Evolutionary conservation across 2,113 vertebrate genomes (phyloP), one percentile per base, ranked within the genome.

Genomic region (Mungos mungo): DNA sequence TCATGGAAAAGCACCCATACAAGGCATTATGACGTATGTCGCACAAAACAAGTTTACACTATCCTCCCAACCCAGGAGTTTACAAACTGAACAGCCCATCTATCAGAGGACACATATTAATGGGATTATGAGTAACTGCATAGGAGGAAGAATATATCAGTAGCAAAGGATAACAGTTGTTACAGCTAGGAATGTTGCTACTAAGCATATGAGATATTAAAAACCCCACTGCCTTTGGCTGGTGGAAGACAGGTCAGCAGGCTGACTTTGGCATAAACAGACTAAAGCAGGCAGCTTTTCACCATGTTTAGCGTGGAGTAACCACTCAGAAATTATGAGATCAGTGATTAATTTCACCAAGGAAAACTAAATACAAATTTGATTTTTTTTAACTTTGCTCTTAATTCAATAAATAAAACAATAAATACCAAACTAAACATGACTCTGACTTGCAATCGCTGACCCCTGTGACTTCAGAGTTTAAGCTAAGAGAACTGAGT

Each of bases 111-210:
- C 52, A 45, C 25, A 54, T 92, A 74, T 52, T 80, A 66, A 84
- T 69, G 25, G 21, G n/a, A 81, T 90, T 33, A 14, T 52, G 60
- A 96, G 57, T 80, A 96, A 52, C 25, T 83, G 11, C 29, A 80
- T 8, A 90, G 25, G 25, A 95, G 25, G 54, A 81, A 93, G 13
- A 38, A 18, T 21, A 21, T 19, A 29, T 96, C n/a, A 18, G 0
- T 35, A 63, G 69, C 33, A 93, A 27, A 96, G 16, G 54, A 27
- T 8, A 54, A 50, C 16, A 81, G 45, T 38, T 87, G 21, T 6
- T 33, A 50, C 0, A 79, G 41, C 10, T 52, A 1, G 2, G 77
- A 66, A 4, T n/a, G 68, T 27, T 68, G 38, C 6, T 25, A 13
- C n/a, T 35, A 27, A 84, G 87, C 29, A 12, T 21, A 71, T 27